Evolutionary conservation across 2,797 vertebrate genomes (phyloP).

Genomic region (Nyctalus aviator): DNA sequence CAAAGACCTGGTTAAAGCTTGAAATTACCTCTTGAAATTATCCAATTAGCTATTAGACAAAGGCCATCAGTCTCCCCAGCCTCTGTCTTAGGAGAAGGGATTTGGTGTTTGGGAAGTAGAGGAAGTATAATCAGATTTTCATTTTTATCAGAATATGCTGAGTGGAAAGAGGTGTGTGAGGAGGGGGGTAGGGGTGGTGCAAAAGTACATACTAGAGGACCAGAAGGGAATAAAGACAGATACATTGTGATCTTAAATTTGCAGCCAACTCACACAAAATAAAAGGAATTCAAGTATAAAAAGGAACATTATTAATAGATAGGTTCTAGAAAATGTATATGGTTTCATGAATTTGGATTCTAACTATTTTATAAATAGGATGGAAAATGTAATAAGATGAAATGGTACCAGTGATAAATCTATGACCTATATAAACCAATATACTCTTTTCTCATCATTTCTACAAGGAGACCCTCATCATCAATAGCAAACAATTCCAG

Average conservation of each 20-base stretch:
- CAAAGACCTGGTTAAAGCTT: constrained; percentile 72
- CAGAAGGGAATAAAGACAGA: constrained; percentile 12
- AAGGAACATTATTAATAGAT: constrained; percentile 31
- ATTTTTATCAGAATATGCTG: constrained; percentile 47
- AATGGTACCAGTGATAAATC: constrained; percentile 17
- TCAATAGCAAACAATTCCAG: constrained; percentile 2
- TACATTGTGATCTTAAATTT: constrained; percentile 15
- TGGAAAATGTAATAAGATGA: constrained; percentile 44
- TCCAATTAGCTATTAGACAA: constrained; percentile 73
- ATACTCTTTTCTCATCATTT: constrained; percentile 49
- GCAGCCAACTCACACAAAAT: not conserved
- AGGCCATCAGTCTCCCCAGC: constrained; percentile 48
- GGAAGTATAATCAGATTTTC: constrained; percentile 56
- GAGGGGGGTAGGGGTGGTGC: not conserved
- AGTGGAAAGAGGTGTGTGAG: not conserved
- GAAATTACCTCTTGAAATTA: constrained; percentile 75
- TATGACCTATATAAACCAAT: constrained; percentile 12
- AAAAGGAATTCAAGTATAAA: constrained; percentile 15
- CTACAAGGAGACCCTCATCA: constrained; percentile 1
- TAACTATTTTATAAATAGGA: constrained; percentile 43
- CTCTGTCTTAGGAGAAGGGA: constrained; percentile 39
- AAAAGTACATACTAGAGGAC: not conserved
- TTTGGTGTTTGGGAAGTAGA: constrained; percentile 25
- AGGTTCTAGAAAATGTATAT: constrained; percentile 40
- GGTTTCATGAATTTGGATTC: constrained; percentile 49